Evolutionary conservation across 2,797 vertebrate genomes (phyloP).

Genomic region (Gambusia yucatana): DNA sequence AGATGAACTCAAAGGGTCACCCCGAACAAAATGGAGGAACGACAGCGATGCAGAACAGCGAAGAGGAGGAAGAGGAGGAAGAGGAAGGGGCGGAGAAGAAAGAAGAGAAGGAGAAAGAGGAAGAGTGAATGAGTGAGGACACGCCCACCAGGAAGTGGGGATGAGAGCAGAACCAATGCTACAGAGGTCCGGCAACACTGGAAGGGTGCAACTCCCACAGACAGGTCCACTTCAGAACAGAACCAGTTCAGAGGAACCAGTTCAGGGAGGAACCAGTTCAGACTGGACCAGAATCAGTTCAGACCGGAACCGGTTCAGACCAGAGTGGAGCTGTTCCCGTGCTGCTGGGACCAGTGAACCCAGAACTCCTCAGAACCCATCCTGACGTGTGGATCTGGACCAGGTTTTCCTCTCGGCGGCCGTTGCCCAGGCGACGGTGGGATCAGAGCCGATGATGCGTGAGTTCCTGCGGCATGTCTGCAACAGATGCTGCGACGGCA

Average conservation of each 20-base stretch:
- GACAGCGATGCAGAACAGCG: constrained; percentile 75
- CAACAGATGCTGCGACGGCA: constrained; percentile 75
- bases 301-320: too few species aligned
- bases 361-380: not conserved
- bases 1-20: constrained; percentile 70
- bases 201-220: constrained; percentile 85
- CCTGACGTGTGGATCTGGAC: not conserved
- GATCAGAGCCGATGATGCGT: constrained; percentile 18
- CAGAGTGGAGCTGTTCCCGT: not conserved
- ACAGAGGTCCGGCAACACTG: constrained; percentile 74
- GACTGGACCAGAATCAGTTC: constrained; percentile 3
- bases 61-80: constrained; percentile 59
- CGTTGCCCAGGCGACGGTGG: not conserved
- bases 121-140: constrained; percentile 68
- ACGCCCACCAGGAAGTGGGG: constrained; percentile 84
- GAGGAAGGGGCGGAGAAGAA: constrained; percentile 36
- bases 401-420: not conserved
- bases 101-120: constrained; percentile 54
- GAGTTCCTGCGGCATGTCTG: constrained; percentile 54
- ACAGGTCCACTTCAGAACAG: constrained; percentile 19
- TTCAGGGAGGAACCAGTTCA: too few species aligned
- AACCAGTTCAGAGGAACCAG: not conserved
- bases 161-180: constrained; percentile 64
- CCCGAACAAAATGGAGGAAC: constrained; percentile 53
- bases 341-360: not conserved